Evolutionary conservation across 2,888 invertebrate genomes (phyloP).

Genomic region (Troilus luridus): DNA sequence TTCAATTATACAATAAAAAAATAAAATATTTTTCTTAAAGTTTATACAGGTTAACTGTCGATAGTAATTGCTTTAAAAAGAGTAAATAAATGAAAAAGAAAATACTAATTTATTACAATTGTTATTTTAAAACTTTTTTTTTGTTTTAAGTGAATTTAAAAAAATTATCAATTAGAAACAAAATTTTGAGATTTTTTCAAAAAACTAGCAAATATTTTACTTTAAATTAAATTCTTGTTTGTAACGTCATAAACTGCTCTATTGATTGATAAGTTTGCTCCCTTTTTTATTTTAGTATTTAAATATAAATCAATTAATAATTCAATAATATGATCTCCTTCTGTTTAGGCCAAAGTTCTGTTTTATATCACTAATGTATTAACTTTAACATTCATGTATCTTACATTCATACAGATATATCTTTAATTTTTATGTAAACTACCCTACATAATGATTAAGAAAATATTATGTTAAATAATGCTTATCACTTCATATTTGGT

Average conservation of each 20-base stretch:
- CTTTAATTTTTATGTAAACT: too few relatives aligned
- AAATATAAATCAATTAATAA: not conserved
- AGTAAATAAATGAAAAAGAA: not conserved
- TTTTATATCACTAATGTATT: too few relatives aligned
- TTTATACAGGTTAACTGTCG: not conserved
- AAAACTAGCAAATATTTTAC: not conserved
- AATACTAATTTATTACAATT: not conserved
- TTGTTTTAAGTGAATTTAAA: too few relatives aligned
- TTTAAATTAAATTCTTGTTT: conserved; percentile 13
- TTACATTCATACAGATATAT: too few relatives aligned
- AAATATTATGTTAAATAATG: not conserved
- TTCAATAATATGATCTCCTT: not conserved
- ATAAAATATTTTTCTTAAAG: not conserved
- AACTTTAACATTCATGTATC: too few relatives aligned
- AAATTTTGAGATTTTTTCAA: not conserved
- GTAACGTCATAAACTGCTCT: not conserved
- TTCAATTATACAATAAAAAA: not conserved
- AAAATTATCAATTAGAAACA: not conserved
- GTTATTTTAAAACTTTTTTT: not conserved
- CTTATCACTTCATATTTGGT: not conserved
- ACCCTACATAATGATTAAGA: too few relatives aligned
- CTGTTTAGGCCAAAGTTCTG: too few relatives aligned
- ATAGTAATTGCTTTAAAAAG: too few relatives aligned
- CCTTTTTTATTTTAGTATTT: not conserved
- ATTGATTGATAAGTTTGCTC: not conserved